These are phyloP conservation scores for Aphelinus certus DNA, from an alignment of 1,140 invertebrate species.

Conservation along the genomic window DNA sequence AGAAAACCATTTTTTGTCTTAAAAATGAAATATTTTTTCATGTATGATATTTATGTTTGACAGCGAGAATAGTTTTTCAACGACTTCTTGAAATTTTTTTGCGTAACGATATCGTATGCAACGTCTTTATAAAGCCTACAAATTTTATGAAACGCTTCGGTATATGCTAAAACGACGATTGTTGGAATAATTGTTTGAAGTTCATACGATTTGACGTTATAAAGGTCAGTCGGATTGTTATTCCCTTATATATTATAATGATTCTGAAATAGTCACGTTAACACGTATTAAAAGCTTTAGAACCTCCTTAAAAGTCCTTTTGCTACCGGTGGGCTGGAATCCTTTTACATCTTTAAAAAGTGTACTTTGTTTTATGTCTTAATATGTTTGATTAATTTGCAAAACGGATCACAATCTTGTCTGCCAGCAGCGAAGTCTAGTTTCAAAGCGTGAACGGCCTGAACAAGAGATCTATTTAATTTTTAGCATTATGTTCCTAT, in stretches of 20 bases:
- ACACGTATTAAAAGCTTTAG: constrained; percentile 17
- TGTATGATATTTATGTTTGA: too few species aligned
- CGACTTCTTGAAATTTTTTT: too few species aligned
- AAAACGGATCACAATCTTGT: constrained; percentile 35
- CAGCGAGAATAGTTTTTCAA: too few species aligned
- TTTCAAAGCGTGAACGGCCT: constrained; percentile 7
- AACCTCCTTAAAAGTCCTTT: constrained; percentile 29
- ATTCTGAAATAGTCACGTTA: not conserved
- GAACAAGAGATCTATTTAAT: not conserved
- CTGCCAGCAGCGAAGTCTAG: constrained; percentile 28
- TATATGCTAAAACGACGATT: constrained; percentile 2
- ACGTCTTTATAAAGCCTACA: constrained; percentile 7
- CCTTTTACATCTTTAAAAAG: constrained; percentile 4
- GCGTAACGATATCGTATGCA: not conserved
- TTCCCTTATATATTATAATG: not conserved
- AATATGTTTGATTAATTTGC: constrained; percentile 22
- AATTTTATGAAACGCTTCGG: not conserved
- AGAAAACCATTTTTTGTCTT: not conserved
- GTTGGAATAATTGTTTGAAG: constrained; percentile 4
- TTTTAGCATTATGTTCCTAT: too few species aligned
- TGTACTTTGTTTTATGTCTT: not conserved
- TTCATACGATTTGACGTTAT: constrained; percentile 6
- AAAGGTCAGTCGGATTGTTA: constrained; percentile 23
- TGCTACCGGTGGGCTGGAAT: not conserved
- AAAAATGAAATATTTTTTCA: not conserved